Conservation (phyloP, 2,797 vertebrate species). For the Pyrrhura leucotis region DNA sequence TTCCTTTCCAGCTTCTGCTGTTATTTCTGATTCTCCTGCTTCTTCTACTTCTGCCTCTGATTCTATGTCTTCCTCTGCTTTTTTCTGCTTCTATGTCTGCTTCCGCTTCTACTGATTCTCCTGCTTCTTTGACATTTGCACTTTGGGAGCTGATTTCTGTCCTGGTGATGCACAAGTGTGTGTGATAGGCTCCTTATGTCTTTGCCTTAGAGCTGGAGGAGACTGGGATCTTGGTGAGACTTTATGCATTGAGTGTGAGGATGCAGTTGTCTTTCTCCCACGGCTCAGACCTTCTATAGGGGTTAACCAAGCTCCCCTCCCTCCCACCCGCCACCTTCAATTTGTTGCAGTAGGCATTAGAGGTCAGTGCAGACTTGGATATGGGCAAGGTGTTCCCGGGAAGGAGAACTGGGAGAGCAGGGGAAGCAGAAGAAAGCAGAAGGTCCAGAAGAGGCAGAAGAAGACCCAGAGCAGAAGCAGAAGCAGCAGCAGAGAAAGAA, state of each 20-base stretch:
- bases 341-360: constrained; percentile 9
- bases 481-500: not conserved
- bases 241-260: not conserved
- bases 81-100: not conserved
- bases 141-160: not conserved
- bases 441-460: not conserved
- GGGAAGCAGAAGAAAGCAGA: not conserved
- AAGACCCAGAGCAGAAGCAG: not conserved
- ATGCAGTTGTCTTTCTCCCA: not conserved
- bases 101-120: not conserved
- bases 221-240: not conserved
- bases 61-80: not conserved
- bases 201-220: not conserved
- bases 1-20: not conserved
- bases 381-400: not conserved
- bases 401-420: not conserved
- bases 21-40: not conserved
- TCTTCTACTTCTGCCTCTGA: not conserved
- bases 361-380: constrained; percentile 37
- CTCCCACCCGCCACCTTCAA: not conserved
- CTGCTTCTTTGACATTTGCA: not conserved
- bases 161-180: not conserved
- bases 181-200: not conserved
- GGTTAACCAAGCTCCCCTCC: not conserved
- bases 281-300: not conserved